These are phyloP conservation scores for Oncorhynchus keta DNA, from an alignment of 2,113 vertebrate species.

Conservation along the genomic window DNA sequence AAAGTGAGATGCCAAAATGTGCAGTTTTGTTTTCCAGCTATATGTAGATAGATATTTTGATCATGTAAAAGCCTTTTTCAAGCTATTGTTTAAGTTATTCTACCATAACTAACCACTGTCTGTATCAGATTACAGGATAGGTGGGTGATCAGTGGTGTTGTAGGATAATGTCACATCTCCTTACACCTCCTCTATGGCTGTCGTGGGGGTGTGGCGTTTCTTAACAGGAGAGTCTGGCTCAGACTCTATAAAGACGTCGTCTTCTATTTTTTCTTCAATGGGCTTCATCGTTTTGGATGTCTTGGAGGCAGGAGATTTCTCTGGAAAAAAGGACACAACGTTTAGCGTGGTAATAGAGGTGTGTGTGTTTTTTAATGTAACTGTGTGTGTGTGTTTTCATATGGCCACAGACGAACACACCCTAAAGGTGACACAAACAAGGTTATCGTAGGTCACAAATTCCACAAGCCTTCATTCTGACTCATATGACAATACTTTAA, in stretches of 20 bases:
- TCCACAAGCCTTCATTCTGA: no score
- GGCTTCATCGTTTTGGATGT: slow-evolving; percentile 80
- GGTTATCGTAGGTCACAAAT: no score
- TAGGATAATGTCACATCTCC: background rate
- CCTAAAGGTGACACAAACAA: background rate
- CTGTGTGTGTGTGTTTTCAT: background rate
- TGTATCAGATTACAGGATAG: background rate
- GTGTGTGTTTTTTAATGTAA: background rate
- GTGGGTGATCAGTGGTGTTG: background rate
- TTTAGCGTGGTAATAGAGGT: background rate
- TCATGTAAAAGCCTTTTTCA: background rate
- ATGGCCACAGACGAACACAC: no score
- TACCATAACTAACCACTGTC: background rate
- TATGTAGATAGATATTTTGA: background rate
- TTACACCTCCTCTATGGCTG: slow-evolving; percentile 19
- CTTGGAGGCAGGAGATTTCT: slow-evolving; percentile 72
- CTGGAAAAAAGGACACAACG: slow-evolving; percentile 47
- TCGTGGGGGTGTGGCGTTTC: slow-evolving; percentile 41
- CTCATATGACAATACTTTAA: no score
- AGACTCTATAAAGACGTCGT: slow-evolving; percentile 77
- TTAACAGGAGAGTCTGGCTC: slow-evolving; percentile 40
- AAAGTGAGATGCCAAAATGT: background rate
- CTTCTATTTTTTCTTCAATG: slow-evolving; percentile 79
- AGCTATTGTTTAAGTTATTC: background rate
- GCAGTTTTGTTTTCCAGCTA: background rate